Evolutionary conservation across 2,888 invertebrate species (phyloP), one percentile per base, ranked within the genome.

Genomic region (Perdita meconis): DNA sequence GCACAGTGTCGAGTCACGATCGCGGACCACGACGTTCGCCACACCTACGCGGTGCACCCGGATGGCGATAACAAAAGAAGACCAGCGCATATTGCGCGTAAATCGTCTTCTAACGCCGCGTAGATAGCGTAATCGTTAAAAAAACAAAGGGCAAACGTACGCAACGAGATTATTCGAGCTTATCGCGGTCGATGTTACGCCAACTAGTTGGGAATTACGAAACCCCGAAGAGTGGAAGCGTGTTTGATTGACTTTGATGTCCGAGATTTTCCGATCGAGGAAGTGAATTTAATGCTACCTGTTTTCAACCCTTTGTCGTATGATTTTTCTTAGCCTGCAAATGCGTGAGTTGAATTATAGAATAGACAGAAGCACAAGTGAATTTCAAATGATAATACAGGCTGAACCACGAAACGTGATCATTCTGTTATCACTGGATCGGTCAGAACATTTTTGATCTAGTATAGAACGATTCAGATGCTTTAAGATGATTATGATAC

Each of bases 21-120:
- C 47, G 13, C 13, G 10, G 40, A n/a, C 10, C 44, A 26, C 8
- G 8, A 34, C n/a, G 30, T 22, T 44, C 13, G 44, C 30, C 40
- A 8, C 22, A 12, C 22, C 10, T 47, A 16, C 24, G n/a, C n/a
- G n/a, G n/a, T n/a, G 42, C 38, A 24, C 13, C 44, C 30, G 19
- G 56, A 47, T 44, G 47, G 13, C 63, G 36, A 36, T 38, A 36
- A 60, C 13, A 19, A 36, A 24, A 38, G 24, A 34, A 19, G n/a
- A n/a, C 38, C 12, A 12, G 26, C 22, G 26, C 22, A 12, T 59
- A n/a, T 8, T 36, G 53, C n/a, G 22, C 19, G 36, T 56, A 55
- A 55, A 69, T 69, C 53, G n/a, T 44, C 13, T 42, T 26, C 44
- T 42, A 69, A 55, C 19, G 36, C 24, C 36, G 55, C 55, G 44